phyloP scores from a whole-genome alignment of 2,113 vertebrate species.

The Eurypyga helias region DNA sequence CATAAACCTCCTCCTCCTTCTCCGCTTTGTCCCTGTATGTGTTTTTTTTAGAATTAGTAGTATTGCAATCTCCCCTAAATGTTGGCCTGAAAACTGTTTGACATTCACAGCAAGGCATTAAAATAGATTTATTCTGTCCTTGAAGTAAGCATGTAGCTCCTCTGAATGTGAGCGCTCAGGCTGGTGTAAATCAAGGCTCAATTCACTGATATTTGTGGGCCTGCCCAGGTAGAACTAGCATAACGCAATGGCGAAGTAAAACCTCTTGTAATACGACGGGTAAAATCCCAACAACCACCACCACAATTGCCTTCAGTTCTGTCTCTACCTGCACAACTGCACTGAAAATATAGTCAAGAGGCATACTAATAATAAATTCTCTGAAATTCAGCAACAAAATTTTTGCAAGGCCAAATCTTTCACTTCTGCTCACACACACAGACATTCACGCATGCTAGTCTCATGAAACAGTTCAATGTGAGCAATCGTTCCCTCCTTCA shows the following conservation, averaged over 20 bases:
- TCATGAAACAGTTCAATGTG: not conserved
- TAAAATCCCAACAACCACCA: not conserved
- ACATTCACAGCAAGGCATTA: not conserved
- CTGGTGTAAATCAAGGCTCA: slow-evolving; percentile 39
- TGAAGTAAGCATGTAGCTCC: not conserved
- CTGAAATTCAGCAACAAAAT: not conserved
- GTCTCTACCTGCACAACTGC: not conserved
- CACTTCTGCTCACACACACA: not conserved
- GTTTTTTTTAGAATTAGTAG: not conserved
- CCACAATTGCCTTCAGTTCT: not conserved
- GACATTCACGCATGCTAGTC: not conserved
- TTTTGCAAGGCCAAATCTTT: not conserved
- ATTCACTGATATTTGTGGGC: not conserved
- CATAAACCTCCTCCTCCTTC: not conserved
- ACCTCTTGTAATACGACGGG: not conserved
- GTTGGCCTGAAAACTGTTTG: slow-evolving; percentile 6
- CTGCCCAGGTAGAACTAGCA: not conserved
- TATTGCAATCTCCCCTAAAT: not conserved
- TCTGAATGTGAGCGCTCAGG: not conserved
- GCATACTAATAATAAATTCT: not conserved
- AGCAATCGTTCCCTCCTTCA: not conserved
- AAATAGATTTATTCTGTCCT: slow-evolving; percentile 29
- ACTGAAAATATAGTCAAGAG: not conserved
- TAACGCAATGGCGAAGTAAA: not conserved
- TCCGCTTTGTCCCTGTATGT: not conserved